These are phyloP conservation scores for Antheraea assamensis DNA, from an alignment of 2,888 invertebrate genomes.

Conservation along the genomic window DNA sequence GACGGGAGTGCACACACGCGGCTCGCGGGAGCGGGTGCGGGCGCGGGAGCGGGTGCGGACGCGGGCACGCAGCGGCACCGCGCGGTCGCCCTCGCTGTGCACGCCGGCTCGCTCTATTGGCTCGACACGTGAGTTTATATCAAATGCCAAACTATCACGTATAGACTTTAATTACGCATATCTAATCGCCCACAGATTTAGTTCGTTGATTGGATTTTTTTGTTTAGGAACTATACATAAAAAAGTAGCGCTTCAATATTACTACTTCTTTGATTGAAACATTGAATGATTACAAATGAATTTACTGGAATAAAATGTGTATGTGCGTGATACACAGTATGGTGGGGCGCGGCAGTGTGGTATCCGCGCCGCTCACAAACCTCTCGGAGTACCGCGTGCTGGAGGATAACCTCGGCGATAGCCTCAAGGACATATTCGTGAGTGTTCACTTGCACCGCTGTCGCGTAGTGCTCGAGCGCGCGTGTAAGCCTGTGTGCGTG, in stretches of 20 bases:
- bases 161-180: too few species aligned
- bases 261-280: too few species aligned
- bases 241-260: too few species aligned
- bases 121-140: conserved; percentile 85
- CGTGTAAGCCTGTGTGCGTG: conserved; percentile 5
- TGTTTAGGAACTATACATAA: too few species aligned
- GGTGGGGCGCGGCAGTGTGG: conserved; percentile 83
- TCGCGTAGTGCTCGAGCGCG: conserved; percentile 34
- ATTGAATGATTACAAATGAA: too few species aligned
- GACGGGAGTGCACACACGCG: conserved; percentile 83
- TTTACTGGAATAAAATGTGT: too few species aligned
- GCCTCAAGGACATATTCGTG: conserved; percentile 86
- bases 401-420: conserved; percentile 83
- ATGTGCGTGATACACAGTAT: conserved; percentile 40
- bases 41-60: conserved; percentile 58
- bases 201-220: too few species aligned
- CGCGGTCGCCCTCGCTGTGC: conserved; percentile 85
- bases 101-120: conserved; percentile 87
- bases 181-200: too few species aligned
- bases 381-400: conserved; percentile 80
- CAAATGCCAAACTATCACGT: too few species aligned
- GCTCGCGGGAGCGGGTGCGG: conserved; percentile 63
- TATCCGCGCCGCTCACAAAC: conserved; percentile 83
- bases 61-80: conserved; percentile 68
- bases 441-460: conserved; percentile 35